phyloP scores from a whole-genome alignment of 1,140 invertebrate genomes.

The Mactra quadrangularis region DNA sequence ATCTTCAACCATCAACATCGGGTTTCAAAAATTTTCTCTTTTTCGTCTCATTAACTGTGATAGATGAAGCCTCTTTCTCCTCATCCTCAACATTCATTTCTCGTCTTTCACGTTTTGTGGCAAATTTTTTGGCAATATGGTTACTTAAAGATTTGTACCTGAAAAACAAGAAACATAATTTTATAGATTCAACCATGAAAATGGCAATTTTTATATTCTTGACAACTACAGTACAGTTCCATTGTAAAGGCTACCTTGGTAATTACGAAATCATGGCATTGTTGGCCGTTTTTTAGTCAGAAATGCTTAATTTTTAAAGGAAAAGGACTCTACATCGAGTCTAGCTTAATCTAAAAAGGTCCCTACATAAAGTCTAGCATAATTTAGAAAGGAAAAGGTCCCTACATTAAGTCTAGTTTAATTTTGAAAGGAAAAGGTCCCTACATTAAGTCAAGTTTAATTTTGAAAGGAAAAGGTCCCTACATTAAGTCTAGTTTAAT shows the following conservation, averaged over 20 bases:
- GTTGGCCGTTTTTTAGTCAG: background rate
- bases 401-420: no score
- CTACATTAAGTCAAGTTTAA: no score
- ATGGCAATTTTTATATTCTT: background rate
- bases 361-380: no score
- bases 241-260: background rate
- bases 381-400: no score
- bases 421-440: no score
- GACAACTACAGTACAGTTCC: background rate
- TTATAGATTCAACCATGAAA: background rate
- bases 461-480: no score
- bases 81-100: background rate
- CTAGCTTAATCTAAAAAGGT: background rate
- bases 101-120: slow-evolving; percentile 27
- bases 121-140: slow-evolving; percentile 39
- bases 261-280: background rate
- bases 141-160: slow-evolving; percentile 21
- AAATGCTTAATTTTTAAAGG: background rate
- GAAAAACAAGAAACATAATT: background rate
- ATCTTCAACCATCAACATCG: no score
- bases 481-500: no score
- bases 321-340: background rate
- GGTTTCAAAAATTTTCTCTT: slow-evolving; percentile 54
- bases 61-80: background rate
- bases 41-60: slow-evolving; percentile 4